These are phyloP conservation scores for Pocota personata DNA, from an alignment of 2,888 invertebrate genomes.

Conservation along the genomic window DNA sequence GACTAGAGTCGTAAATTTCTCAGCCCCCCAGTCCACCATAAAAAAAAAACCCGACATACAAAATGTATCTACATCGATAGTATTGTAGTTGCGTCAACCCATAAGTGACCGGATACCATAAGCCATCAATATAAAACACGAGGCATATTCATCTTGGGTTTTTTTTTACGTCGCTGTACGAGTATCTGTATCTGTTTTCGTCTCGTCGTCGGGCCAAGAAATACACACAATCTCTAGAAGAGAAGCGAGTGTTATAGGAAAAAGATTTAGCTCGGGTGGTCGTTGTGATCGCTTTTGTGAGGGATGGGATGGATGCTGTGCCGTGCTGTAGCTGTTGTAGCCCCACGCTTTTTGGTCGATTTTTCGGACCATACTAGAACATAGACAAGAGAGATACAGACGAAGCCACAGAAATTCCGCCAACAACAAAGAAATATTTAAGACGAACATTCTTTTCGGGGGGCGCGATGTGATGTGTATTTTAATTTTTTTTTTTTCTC, in stretches of 20 bases:
- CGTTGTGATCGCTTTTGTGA: constrained; percentile 66
- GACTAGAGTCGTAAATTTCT: constrained; percentile 56
- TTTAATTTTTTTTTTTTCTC: constrained; percentile 6
- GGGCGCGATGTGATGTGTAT: constrained; percentile 21
- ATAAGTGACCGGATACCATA: constrained; percentile 74
- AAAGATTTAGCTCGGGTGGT: constrained; percentile 73
- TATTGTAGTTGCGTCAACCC: constrained; percentile 72
- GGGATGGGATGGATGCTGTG: constrained; percentile 58
- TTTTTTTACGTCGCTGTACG: constrained; percentile 7
- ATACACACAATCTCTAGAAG: constrained; percentile 17
- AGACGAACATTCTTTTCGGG: constrained; percentile 2
- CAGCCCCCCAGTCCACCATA: constrained; percentile 20
- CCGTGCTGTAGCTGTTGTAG: background rate
- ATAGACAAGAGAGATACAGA: constrained; percentile 15
- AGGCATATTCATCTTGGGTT: constrained; percentile 70
- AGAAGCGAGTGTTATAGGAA: constrained; percentile 45
- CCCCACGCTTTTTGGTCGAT: constrained; percentile 43
- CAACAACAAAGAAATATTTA: constrained; percentile 18
- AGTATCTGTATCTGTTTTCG: constrained; percentile 54
- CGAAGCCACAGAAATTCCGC: constrained; percentile 34
- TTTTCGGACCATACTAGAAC: constrained; percentile 28
- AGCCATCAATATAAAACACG: constrained; percentile 73
- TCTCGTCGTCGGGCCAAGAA: constrained; percentile 28
- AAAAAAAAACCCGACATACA: constrained; percentile 29
- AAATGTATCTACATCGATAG: constrained; percentile 60